Evolutionary conservation across 2,113 vertebrate genomes (phyloP).

Genomic region (Nothobranchius furzeri): DNA sequence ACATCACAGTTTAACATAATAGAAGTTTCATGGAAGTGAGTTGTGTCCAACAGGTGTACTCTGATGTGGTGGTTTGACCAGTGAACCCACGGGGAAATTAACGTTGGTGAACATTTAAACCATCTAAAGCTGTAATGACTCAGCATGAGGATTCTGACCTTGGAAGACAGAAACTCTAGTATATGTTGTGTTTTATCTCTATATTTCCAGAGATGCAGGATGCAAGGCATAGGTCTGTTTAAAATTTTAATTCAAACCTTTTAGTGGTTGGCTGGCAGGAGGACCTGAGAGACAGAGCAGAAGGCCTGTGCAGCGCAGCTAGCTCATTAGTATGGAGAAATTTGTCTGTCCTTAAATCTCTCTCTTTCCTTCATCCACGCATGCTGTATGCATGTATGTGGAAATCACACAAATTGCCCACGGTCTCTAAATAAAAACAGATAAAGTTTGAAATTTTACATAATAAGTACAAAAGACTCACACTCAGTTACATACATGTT

Average conservation of each 20-base stretch:
- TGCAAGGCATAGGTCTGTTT: constrained; percentile 50
- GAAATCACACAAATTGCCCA: neutral
- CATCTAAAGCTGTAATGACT: constrained; percentile 2
- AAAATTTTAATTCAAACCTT: constrained; percentile 77
- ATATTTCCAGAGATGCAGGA: constrained; percentile 54
- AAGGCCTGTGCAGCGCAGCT: constrained; percentile 29
- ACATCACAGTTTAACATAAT: neutral
- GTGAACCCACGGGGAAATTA: neutral
- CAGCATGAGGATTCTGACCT: constrained; percentile 4
- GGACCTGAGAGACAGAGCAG: constrained; percentile 60
- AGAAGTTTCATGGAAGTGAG: neutral
- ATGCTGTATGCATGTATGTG: neutral
- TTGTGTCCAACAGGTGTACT: neutral
- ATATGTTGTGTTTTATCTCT: constrained; percentile 58
- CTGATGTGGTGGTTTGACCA: neutral
- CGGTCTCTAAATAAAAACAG: neutral
- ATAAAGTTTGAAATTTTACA: neutral
- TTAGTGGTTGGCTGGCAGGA: constrained; percentile 65
- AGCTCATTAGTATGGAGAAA: constrained; percentile 60
- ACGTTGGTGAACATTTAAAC: neutral
- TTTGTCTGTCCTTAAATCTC: constrained; percentile 42
- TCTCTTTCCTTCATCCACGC: neutral
- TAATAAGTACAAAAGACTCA: neutral
- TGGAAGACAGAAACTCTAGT: constrained; percentile 22
- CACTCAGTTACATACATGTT: neutral